Percentiles rank a stretch among this genome's conserved stretches.
Evolutionary conservation across 2,888 invertebrate species (phyloP).

Genomic region (Eupeodes latifasciatus): DNA sequence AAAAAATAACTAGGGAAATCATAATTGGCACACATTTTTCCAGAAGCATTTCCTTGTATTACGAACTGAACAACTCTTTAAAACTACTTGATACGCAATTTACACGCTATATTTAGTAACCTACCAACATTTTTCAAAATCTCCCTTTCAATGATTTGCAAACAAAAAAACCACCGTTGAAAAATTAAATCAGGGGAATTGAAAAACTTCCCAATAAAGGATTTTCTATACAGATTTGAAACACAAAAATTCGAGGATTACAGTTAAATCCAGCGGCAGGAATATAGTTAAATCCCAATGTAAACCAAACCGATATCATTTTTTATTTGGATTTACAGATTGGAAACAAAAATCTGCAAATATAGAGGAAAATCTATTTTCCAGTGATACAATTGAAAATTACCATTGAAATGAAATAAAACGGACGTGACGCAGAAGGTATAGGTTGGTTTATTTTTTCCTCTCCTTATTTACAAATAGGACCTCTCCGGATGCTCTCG

Average conservation of each 20-base stretch:
- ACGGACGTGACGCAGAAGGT: not conserved
- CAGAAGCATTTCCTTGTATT: no score
- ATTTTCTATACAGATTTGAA: slow-evolving; percentile 11
- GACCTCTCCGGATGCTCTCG: not conserved
- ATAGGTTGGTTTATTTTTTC: not conserved
- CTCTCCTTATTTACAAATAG: not conserved
- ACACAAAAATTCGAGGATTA: slow-evolving; percentile 31
- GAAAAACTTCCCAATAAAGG: not conserved
- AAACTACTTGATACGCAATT: no score
- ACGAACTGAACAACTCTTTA: no score
- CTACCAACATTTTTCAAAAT: not conserved
- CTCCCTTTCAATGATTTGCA: slow-evolving; percentile 5
- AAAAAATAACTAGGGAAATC: no score
- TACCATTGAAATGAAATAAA: not conserved
- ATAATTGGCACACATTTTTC: no score
- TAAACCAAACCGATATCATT: slow-evolving; percentile 7
- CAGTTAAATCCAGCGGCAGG: slow-evolving; percentile 25
- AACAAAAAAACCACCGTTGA: not conserved
- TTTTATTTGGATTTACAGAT: not conserved
- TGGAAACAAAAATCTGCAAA: not conserved
- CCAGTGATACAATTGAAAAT: slow-evolving; percentile 3
- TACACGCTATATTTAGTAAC: no score
- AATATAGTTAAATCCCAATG: slow-evolving; percentile 8
- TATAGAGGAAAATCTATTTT: not conserved
- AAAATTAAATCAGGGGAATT: slow-evolving; percentile 9